These are phyloP conservation scores for Notechis scutatus DNA, from an alignment of 2,113 vertebrate genomes.

Conservation along the genomic window DNA sequence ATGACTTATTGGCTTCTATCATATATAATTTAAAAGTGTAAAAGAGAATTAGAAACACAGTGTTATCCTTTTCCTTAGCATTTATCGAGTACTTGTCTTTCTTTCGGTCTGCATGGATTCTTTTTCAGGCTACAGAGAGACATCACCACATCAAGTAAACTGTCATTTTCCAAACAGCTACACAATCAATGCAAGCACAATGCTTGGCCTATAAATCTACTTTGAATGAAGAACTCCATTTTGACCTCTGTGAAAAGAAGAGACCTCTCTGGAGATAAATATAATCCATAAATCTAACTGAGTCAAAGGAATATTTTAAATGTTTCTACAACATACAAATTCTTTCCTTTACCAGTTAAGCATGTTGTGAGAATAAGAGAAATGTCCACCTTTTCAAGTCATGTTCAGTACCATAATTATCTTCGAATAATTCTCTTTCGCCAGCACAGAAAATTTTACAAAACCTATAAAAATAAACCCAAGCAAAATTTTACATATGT, in stretches of 20 bases:
- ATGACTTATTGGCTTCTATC: constrained; percentile 35
- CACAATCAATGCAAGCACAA: neutral
- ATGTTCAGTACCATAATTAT: neutral
- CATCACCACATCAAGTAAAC: neutral
- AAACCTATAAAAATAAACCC: neutral
- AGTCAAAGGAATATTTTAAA: neutral
- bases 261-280: neutral
- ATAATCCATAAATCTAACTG: neutral
- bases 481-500: neutral
- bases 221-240: neutral
- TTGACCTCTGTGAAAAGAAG: neutral
- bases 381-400: neutral
- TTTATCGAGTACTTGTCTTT: neutral
- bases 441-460: neutral
- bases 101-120: neutral
- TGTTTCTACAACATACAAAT: neutral
- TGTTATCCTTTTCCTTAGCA: constrained; percentile 14
- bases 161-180: neutral
- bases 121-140: neutral
- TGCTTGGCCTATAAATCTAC: too few species aligned
- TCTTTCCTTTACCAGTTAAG: neutral
- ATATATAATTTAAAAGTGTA: constrained; percentile 25
- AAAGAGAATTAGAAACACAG: constrained; percentile 15
- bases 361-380: neutral
- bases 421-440: neutral